Conservation (phyloP, 2,113 vertebrate genomes). For the Budorcas taxicolor region DNA sequence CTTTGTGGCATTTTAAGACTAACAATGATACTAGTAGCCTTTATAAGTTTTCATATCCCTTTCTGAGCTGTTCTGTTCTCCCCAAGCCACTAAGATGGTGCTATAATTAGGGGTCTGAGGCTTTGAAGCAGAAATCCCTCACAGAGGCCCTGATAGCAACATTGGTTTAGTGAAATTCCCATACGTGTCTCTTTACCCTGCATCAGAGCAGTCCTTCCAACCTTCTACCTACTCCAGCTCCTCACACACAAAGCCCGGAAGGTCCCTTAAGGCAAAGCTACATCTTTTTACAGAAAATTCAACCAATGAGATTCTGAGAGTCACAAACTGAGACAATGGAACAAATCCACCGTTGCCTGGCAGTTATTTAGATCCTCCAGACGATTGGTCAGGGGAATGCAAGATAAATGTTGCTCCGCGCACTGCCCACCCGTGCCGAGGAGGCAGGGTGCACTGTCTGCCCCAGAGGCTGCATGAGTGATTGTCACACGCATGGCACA, state of each 20-base stretch:
- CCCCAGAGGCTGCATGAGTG: too few relatives aligned
- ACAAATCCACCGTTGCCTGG: not conserved
- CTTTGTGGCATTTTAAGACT: not conserved
- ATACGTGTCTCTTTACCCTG: not conserved
- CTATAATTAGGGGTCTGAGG: not conserved
- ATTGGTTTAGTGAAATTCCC: not conserved
- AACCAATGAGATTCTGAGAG: not conserved
- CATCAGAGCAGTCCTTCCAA: not conserved
- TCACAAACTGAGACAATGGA: not conserved
- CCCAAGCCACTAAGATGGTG: not conserved
- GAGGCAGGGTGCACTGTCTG: not conserved
- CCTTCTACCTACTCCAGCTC: not conserved
- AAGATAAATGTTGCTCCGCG: not conserved
- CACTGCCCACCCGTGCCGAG: too few relatives aligned
- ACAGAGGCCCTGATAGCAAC: not conserved
- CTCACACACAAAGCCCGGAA: not conserved
- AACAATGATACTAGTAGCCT: not conserved
- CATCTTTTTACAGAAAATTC: not conserved
- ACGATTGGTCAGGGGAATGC: too few relatives aligned
- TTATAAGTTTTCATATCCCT: not conserved
- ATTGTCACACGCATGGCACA: fast-evolving
- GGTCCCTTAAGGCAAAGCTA: not conserved
- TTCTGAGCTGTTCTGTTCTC: not conserved
- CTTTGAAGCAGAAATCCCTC: not conserved
- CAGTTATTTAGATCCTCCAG: not conserved